Evolutionary conservation across 2,113 vertebrate species (phyloP).

Genomic region (Cyprinus carpio): DNA sequence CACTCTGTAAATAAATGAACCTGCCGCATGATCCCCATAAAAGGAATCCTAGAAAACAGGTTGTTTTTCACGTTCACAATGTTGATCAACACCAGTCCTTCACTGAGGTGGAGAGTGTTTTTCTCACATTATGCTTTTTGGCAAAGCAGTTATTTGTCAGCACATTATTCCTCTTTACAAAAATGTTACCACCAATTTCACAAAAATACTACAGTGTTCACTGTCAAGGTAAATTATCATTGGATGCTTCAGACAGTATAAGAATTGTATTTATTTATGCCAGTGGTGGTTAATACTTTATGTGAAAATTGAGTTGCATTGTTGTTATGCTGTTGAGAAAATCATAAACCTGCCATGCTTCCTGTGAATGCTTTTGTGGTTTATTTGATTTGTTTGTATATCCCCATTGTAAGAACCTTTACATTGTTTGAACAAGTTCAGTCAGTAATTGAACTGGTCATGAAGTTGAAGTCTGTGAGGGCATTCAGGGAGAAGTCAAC

Average conservation of each 20-base stretch:
- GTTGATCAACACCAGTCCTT: neutral
- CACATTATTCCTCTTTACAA: neutral
- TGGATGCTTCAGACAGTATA: neutral
- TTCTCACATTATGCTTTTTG: neutral
- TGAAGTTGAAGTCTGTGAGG: neutral
- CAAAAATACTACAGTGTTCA: neutral
- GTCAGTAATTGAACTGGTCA: neutral
- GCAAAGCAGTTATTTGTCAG: neutral
- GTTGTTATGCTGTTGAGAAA: neutral
- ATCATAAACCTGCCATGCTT: neutral
- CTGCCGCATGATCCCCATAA: neutral
- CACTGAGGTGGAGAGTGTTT: neutral
- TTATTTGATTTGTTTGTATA: neutral
- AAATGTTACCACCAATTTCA: neutral
- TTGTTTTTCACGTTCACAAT: neutral
- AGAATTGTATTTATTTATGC: too few species aligned
- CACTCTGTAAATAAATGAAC: slow-evolving; percentile 7
- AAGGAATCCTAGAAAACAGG: neutral
- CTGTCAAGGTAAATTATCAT: neutral
- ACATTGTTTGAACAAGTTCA: neutral
- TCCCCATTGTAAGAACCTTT: neutral
- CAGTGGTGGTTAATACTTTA: neutral
- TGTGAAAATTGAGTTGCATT: neutral
- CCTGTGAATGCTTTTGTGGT: neutral
- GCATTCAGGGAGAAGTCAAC: neutral